Conservation (phyloP, 2,113 vertebrate genomes). For the Oxyura jamaicensis region DNA sequence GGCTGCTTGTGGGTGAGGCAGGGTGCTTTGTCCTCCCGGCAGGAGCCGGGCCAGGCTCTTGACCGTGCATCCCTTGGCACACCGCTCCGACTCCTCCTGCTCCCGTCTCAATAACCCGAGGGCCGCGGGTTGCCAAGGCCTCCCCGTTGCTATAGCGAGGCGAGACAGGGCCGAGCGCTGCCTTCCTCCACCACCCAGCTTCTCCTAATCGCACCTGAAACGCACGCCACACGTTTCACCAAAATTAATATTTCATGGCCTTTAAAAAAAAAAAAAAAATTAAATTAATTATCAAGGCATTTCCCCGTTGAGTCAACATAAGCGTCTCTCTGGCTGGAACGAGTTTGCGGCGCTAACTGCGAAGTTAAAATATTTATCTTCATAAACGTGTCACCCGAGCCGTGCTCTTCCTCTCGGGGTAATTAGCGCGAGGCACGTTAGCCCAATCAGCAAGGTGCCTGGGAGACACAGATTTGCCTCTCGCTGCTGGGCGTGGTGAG, state of each 20-base stretch:
- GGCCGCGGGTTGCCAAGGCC: conserved; percentile 67
- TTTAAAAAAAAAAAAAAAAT: not conserved
- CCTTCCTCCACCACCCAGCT: not conserved
- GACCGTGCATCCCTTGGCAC: not conserved
- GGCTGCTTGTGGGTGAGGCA: fast-evolving
- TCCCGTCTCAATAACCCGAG: conserved; percentile 52
- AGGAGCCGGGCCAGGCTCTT: not conserved
- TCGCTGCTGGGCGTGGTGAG: conserved; percentile 59
- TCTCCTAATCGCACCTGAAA: conserved; percentile 51
- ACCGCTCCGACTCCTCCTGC: not conserved
- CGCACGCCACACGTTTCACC: not conserved
- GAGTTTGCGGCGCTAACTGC: conserved; percentile 15
- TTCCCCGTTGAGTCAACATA: conserved; percentile 50
- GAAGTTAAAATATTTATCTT: conserved; percentile 68
- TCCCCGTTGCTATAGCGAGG: conserved; percentile 74
- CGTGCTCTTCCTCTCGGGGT: conserved; percentile 17
- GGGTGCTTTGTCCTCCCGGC: not conserved
- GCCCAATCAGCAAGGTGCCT: conserved; percentile 62
- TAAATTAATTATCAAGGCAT: not conserved
- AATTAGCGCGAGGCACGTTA: conserved; percentile 55
- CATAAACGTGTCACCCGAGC: conserved; percentile 33
- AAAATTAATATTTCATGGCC: conserved; percentile 36
- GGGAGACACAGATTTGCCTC: conserved; percentile 64
- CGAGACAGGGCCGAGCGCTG: conserved; percentile 47
- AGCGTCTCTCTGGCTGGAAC: not conserved